phyloP scores from a whole-genome alignment of 2,888 invertebrate species.

The Anaspis maculata region DNA sequence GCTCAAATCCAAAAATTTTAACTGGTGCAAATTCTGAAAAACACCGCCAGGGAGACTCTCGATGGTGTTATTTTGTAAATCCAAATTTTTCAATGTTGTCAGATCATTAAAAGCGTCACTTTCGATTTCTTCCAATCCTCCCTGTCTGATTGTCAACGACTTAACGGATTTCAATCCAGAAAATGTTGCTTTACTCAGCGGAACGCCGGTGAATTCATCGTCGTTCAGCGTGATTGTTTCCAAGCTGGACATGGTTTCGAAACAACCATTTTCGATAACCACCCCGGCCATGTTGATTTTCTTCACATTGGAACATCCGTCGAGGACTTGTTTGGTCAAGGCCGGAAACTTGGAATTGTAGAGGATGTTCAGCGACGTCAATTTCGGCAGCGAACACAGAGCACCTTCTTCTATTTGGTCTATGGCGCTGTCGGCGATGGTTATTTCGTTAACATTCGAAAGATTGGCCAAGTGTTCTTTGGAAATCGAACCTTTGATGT shows the following conservation, averaged over 20 bases:
- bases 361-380: conserved; percentile 2
- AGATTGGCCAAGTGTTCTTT: conserved; percentile 4
- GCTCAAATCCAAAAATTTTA: conserved; percentile 9
- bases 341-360: conserved; percentile 3
- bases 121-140: background rate
- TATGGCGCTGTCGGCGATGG: conserved; percentile 1
- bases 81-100: conserved; percentile 5
- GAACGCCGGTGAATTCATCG: conserved; percentile 1
- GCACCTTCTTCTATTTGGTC: conserved; percentile 1
- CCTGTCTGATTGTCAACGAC: conserved; percentile 3
- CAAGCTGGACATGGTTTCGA: background rate
- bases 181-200: background rate
- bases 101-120: conserved; percentile 3
- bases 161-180: conserved; percentile 2
- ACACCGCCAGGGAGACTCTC: background rate
- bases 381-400: conserved; percentile 4
- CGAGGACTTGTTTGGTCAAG: conserved; percentile 1
- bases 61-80: conserved; percentile 6
- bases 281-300: conserved; percentile 1
- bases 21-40: conserved; percentile 1
- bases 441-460: conserved; percentile 1
- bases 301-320: conserved; percentile 3
- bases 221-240: background rate
- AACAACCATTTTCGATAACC: background rate
- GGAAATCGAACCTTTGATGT: conserved; percentile 3